These are phyloP conservation scores for Thaleichthys pacificus DNA, from an alignment of 2,797 vertebrate genomes.

Conservation along the genomic window DNA sequence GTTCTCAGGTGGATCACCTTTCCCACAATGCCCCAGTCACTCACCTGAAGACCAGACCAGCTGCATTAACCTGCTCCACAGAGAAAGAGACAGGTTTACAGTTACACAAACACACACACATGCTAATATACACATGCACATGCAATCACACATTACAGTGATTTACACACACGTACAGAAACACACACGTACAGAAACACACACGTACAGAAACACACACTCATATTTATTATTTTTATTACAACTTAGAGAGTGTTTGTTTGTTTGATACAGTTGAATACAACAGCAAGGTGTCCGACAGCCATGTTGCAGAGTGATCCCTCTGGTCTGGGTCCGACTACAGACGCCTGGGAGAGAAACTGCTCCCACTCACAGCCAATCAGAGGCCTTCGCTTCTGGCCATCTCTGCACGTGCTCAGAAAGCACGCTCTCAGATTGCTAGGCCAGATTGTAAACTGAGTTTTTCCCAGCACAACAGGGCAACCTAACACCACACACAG, in stretches of 20 bases:
- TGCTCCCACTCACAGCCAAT: conserved; percentile 36
- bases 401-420: conserved; percentile 40
- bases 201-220: not conserved
- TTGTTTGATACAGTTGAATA: too few species aligned
- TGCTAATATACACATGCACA: conserved; percentile 1
- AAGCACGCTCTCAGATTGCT: conserved; percentile 47
- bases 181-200: not conserved
- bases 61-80: conserved; percentile 42
- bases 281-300: too few species aligned
- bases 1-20: conserved; percentile 77
- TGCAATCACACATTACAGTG: not conserved
- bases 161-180: not conserved
- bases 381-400: conserved; percentile 43
- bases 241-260: too few species aligned
- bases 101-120: conserved; percentile 10
- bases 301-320: too few species aligned
- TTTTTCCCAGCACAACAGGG: conserved; percentile 53
- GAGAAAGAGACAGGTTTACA: not conserved
- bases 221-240: not conserved
- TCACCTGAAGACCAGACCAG: conserved; percentile 52
- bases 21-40: conserved; percentile 54
- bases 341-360: too few species aligned
- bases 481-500: conserved; percentile 57
- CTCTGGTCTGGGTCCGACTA: too few species aligned
- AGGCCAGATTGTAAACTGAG: conserved; percentile 55